phyloP scores from a whole-genome alignment of 2,888 invertebrate genomes.

The Aphidoletes aphidimyza region DNA sequence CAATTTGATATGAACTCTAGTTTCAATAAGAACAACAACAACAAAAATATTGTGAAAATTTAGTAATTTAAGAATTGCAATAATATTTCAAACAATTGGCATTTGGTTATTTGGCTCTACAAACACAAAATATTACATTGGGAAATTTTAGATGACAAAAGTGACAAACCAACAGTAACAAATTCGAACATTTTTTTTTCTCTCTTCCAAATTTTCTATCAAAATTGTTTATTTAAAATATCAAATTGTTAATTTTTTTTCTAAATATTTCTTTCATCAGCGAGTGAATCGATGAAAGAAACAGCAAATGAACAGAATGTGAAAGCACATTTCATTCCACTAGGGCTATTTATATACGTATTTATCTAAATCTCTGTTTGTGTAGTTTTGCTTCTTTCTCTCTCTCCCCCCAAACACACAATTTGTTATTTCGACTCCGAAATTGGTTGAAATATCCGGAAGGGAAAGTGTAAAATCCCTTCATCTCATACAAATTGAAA shows the following conservation, averaged over 20 bases:
- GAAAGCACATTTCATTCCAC: neutral
- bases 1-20: slow-evolving; percentile 40
- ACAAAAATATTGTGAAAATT: neutral
- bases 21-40: neutral
- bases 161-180: neutral
- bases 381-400: neutral
- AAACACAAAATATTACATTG: neutral
- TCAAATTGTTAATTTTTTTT: slow-evolving; percentile 32
- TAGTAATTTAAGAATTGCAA: neutral
- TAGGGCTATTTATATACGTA: neutral
- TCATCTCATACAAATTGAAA: no score
- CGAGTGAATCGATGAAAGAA: neutral
- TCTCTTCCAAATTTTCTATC: neutral
- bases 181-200: no score
- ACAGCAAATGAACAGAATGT: neutral
- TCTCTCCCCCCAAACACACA: no score
- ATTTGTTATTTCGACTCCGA: neutral
- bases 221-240: neutral
- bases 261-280: neutral
- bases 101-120: slow-evolving; percentile 23
- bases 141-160: neutral
- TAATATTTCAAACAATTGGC: neutral
- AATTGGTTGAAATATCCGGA: slow-evolving; percentile 19
- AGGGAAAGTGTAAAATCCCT: neutral
- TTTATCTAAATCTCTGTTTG: neutral